phyloP scores from a whole-genome alignment of 1,140 invertebrate genomes.

The Gyrodactylus salaris region DNA sequence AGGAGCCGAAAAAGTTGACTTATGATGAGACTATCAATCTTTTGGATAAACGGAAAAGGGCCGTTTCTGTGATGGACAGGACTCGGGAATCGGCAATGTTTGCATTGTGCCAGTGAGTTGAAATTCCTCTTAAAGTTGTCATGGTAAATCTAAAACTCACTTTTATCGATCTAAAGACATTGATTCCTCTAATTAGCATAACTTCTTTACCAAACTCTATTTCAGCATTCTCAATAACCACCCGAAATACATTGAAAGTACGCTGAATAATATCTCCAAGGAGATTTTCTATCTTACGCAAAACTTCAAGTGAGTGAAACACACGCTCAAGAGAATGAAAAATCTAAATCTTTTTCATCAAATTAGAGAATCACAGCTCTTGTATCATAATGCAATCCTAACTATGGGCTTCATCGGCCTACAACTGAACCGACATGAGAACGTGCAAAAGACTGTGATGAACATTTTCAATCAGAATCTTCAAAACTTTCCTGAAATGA shows the following conservation, averaged over 20 bases:
- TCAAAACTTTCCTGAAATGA: not conserved
- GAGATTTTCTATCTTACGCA: not conserved
- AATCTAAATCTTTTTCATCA: not conserved
- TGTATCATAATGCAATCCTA: not conserved
- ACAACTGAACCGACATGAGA: not conserved
- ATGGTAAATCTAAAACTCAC: too few species aligned
- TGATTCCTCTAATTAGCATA: too few species aligned
- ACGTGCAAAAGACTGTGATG: not conserved
- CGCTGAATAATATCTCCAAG: not conserved
- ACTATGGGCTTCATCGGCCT: not conserved
- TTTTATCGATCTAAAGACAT: too few species aligned
- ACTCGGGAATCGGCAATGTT: not conserved
- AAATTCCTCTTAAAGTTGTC: too few species aligned
- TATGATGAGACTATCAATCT: too few species aligned
- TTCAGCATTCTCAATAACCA: not conserved
- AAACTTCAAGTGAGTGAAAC: not conserved
- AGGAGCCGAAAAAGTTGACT: too few species aligned
- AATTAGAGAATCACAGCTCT: not conserved
- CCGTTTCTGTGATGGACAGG: not conserved
- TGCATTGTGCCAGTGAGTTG: not conserved
- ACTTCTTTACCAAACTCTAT: not conserved
- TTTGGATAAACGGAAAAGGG: not conserved
- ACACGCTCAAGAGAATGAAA: not conserved
- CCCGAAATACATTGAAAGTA: not conserved
- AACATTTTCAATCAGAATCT: not conserved